These are phyloP conservation scores for Perca flavescens DNA, from an alignment of 2,113 vertebrate genomes.

Conservation along the genomic window DNA sequence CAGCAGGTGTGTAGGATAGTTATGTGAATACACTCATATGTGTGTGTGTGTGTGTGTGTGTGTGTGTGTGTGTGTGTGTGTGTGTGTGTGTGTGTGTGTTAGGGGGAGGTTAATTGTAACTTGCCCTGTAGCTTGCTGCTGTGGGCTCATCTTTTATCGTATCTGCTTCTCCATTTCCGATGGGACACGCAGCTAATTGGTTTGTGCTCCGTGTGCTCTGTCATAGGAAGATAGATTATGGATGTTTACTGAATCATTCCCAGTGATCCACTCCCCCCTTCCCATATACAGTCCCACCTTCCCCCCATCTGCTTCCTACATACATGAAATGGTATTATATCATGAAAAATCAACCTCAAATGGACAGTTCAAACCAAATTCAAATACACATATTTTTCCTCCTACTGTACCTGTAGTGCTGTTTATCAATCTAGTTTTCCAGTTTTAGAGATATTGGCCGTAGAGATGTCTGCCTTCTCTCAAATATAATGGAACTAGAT, in stretches of 20 bases:
- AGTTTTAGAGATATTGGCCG: no score
- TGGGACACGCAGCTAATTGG: slow-evolving; percentile 76
- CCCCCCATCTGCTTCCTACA: not conserved
- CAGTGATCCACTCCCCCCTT: slow-evolving; percentile 27
- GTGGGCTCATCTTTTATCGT: slow-evolving; percentile 68
- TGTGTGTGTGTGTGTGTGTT: slow-evolving; percentile 47
- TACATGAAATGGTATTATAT: not conserved
- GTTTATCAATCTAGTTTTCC: no score
- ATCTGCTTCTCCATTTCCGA: slow-evolving; percentile 75
- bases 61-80: slow-evolving; percentile 10
- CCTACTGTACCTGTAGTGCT: no score
- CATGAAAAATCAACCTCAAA: slow-evolving; percentile 2
- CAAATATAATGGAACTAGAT: no score
- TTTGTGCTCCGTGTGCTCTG: slow-evolving; percentile 68
- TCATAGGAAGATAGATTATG: slow-evolving; percentile 72
- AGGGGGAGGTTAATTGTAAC: slow-evolving; percentile 75
- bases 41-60: slow-evolving; percentile 27
- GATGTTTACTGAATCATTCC: slow-evolving; percentile 60
- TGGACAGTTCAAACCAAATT: no score
- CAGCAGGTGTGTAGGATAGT: slow-evolving; percentile 37
- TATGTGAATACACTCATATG: not conserved
- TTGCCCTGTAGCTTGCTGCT: slow-evolving; percentile 68
- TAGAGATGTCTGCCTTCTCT: no score
- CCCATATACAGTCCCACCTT: slow-evolving; percentile 2
- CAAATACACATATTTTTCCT: no score